Conservation (phyloP, 1,140 invertebrate genomes). For the Asobara japonica region DNA sequence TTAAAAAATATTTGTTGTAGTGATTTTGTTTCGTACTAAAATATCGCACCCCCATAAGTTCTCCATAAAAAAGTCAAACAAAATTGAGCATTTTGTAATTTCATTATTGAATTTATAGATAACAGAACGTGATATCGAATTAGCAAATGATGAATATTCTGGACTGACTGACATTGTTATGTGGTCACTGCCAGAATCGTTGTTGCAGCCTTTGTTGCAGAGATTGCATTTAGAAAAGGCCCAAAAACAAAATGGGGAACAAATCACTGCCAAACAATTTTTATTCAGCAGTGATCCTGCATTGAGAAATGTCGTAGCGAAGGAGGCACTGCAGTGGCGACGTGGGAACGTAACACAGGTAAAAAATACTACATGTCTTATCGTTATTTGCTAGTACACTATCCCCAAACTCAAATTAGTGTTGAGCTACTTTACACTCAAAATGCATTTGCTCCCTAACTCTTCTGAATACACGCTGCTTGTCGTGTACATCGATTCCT, state of each 20-base stretch:
- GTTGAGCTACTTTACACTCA: too few relatives aligned
- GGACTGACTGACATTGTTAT: conserved; percentile 81
- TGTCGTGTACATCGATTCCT: too few relatives aligned
- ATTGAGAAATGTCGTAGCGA: conserved; percentile 81
- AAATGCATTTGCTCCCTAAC: too few relatives aligned
- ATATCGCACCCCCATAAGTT: too few relatives aligned
- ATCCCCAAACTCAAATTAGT: too few relatives aligned
- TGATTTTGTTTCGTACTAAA: too few relatives aligned
- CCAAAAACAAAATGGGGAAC: conserved; percentile 60
- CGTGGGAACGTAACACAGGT: conserved; percentile 71
- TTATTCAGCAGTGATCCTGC: conserved; percentile 78
- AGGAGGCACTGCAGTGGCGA: conserved; percentile 86
- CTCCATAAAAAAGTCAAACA: too few relatives aligned
- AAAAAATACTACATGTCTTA: too few relatives aligned
- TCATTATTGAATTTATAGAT: conserved; percentile 61
- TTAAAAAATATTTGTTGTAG: too few relatives aligned
- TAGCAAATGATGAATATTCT: conserved; percentile 75
- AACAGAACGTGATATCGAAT: conserved; percentile 73
- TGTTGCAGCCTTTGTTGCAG: conserved; percentile 77
- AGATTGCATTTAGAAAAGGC: conserved; percentile 69
- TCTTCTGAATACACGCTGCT: too few relatives aligned
- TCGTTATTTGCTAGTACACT: too few relatives aligned
- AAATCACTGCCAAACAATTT: conserved; percentile 75
- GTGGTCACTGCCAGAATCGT: conserved; percentile 78
- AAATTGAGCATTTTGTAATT: too few relatives aligned